Percentiles rank a stretch among this genome's conserved stretches.
These are phyloP conservation scores for Pteropus alecto DNA, from an alignment of 2,113 vertebrate genomes.

Conservation along the genomic window DNA sequence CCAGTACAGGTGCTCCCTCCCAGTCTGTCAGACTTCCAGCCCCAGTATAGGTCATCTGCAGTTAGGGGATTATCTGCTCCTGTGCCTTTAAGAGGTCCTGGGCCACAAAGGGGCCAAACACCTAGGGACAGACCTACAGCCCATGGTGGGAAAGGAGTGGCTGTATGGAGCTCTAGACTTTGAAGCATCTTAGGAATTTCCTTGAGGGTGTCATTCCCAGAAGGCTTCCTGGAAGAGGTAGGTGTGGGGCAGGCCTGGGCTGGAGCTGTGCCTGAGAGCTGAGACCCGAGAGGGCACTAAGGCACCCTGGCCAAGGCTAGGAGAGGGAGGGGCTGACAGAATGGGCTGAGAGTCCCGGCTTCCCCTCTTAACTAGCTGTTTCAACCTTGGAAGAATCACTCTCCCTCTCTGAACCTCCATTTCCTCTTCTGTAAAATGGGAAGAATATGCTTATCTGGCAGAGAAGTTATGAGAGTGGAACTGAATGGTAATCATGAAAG, in stretches of 20 bases:
- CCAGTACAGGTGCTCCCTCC: neutral
- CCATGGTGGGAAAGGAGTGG: neutral
- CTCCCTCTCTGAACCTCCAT: neutral
- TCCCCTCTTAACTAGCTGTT: neutral
- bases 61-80: neutral
- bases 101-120: neutral
- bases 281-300: neutral
- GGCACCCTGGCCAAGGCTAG: neutral
- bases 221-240: constrained; percentile 24
- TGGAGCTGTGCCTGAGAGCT: neutral
- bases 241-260: neutral
- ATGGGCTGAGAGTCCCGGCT: neutral
- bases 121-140: neutral
- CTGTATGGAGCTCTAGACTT: neutral
- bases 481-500: neutral
- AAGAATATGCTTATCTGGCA: neutral
- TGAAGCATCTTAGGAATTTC: neutral
- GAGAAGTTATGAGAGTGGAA: neutral
- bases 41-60: neutral
- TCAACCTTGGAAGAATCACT: neutral
- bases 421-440: neutral
- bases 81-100: neutral
- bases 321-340: neutral
- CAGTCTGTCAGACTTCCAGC: neutral
- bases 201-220: neutral